phyloP scores from a whole-genome alignment of 2,888 invertebrate species.

The Hermaeophaga mercurialis region DNA sequence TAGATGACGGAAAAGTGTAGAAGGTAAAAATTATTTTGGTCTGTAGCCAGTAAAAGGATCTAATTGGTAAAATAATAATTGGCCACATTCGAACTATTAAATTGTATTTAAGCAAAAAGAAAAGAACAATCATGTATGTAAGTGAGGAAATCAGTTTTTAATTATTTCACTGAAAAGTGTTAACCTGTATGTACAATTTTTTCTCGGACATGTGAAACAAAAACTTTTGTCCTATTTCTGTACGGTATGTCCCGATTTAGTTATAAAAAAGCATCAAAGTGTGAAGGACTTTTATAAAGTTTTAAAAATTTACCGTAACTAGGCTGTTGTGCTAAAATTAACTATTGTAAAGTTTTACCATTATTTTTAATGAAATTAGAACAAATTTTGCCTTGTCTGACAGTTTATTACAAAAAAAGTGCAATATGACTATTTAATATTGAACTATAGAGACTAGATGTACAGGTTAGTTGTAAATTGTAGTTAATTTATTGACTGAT shows the following conservation, averaged over 20 bases:
- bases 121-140: too few species aligned
- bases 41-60: too few species aligned
- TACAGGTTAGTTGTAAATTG: constrained; percentile 30
- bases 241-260: background rate
- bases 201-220: too few species aligned
- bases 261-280: constrained; percentile 32
- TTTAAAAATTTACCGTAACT: constrained; percentile 33
- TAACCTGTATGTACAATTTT: too few species aligned
- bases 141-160: too few species aligned
- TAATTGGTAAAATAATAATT: too few species aligned
- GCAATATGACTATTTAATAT: constrained; percentile 33
- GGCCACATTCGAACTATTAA: too few species aligned
- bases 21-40: too few species aligned
- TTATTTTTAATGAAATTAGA: constrained; percentile 36
- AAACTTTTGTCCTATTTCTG: background rate
- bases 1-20: too few species aligned
- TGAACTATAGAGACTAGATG: constrained; percentile 21
- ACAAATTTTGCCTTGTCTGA: constrained; percentile 34
- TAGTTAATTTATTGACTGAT: constrained; percentile 28
- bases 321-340: constrained; percentile 44
- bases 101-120: too few species aligned
- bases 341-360: constrained; percentile 34
- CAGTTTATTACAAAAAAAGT: constrained; percentile 34
- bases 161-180: too few species aligned
- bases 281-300: constrained; percentile 30